phyloP scores from a whole-genome alignment of 2,113 vertebrate species.

The Dromaius novaehollandiae region DNA sequence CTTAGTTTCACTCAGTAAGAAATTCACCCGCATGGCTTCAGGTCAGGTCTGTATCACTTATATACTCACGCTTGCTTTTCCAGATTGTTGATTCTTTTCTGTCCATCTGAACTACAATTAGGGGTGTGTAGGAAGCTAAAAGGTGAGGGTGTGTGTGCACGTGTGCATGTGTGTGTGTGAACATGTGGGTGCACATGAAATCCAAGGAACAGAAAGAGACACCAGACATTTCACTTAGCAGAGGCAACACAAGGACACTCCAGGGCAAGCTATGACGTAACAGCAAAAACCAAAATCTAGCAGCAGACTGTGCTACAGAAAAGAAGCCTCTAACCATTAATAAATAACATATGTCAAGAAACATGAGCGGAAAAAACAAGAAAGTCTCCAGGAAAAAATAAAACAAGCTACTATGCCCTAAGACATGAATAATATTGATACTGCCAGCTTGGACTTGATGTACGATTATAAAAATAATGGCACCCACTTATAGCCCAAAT shows the following conservation, averaged over 20 bases:
- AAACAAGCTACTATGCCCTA: background rate
- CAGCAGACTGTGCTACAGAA: background rate
- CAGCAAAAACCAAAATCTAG: background rate
- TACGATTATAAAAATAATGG: background rate
- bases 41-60: background rate
- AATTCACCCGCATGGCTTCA: background rate
- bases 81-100: background rate
- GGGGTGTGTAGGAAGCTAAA: background rate
- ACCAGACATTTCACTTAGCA: background rate
- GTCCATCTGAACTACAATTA: background rate
- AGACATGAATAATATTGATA: background rate
- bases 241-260: background rate
- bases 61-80: background rate
- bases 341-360: background rate
- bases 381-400: conserved; percentile 7
- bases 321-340: background rate
- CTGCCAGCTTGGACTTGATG: background rate
- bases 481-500: background rate
- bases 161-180: background rate
- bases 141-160: background rate
- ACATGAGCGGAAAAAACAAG: background rate
- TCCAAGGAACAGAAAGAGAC: background rate
- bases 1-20: background rate
- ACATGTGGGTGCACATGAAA: fast-evolving
- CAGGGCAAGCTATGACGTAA: background rate